Evolutionary conservation across 2,888 invertebrate genomes (phyloP), one percentile per base, ranked within the genome.

Genomic region (Scotopteryx bipunctaria): DNA sequence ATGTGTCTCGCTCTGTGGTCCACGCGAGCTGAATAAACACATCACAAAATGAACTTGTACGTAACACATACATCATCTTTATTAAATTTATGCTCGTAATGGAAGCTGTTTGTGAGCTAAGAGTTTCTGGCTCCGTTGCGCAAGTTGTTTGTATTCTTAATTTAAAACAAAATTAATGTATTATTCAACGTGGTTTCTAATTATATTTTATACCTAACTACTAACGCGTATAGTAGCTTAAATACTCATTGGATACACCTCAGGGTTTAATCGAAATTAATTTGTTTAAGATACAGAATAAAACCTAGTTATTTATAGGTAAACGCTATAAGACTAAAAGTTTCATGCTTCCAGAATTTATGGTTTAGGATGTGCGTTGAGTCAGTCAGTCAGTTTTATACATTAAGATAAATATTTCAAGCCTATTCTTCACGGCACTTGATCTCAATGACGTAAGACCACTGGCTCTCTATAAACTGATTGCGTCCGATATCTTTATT

Each of bases 21-120:
- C 21, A 13, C 17, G 41, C 11, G 31, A 17, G 17, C 31, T 47
- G 25, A 38, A 47, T 32, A 47, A 33, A 40, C 32, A 40, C 27
- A 27, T 25, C 32, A 47, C 17, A 11, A 31, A 16, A 27, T 32
- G 27, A 52, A 27, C 36, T 42, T 13, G 17, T 17, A 44, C 44
- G 52, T 32, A 36, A 40, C 15, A 21, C 15, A 32, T 25, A 15
- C 35, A 41, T 45, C 46, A 42, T 42, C 19, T 40, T 32, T 42
- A 19, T 46, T 42, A 32, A 8, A 52, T 46, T 37, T 16, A 35
- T 9, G 4, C 6, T 40, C 13, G 16, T 35, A 40, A 50, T 50
- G 32, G 29, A 33, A 25, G 37, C 44, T 43, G 27, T 9, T 14
- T 16, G 21, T 19, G 27, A 33, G 23, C 35, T 35, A 17, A 35